Evolutionary conservation across 2,888 invertebrate genomes (phyloP), one percentile per base, ranked within the genome.

Genomic region (Chouioia cunea): DNA sequence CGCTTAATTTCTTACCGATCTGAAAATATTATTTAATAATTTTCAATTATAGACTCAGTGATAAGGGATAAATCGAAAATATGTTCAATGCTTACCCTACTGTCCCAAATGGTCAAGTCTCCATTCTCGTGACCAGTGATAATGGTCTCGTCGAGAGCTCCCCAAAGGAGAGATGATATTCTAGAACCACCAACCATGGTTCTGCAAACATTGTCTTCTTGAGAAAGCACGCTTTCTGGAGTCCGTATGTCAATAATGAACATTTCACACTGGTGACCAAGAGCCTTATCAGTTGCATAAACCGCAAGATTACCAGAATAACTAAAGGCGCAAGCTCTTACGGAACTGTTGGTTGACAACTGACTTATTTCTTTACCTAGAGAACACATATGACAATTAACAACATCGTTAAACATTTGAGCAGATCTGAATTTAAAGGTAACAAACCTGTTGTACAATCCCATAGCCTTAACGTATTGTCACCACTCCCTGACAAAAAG

Each of bases 71-170:
- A 20, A 53, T 47, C 50, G 4, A n/a, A 50, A 50, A n/a, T 50
- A n/a, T n/a, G 16, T 15, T 50, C 4, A n/a, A 20, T 20, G 79
- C 87, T 81, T 86, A 92, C 93, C 84, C 94, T 91, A 44, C 97
- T 88, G 85, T 99, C 99, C 95, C 97, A 99, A 80, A 96, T 93
- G 66, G 91, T 92, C 65, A 99, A 90, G 81, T 94, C 93, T 56
- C 99, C 99, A 85, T 95, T 94, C 86, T 97, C 97, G 83, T 97
- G 97, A 0, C 98, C 97, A 56, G 96, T 96, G 69, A 97, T 92
- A 65, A 97, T 90, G 14, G 91, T 93, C 82, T 97, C 95, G 84
- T 99, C 99, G 47, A 97, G 87, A 60, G 93, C 92, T 22, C 97
- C 97, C 98, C 99, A 99, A 27, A 97, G 87, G 87, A 97, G 92